phyloP scores from a whole-genome alignment of 2,113 vertebrate genomes.

The Atrichornis clamosus region DNA sequence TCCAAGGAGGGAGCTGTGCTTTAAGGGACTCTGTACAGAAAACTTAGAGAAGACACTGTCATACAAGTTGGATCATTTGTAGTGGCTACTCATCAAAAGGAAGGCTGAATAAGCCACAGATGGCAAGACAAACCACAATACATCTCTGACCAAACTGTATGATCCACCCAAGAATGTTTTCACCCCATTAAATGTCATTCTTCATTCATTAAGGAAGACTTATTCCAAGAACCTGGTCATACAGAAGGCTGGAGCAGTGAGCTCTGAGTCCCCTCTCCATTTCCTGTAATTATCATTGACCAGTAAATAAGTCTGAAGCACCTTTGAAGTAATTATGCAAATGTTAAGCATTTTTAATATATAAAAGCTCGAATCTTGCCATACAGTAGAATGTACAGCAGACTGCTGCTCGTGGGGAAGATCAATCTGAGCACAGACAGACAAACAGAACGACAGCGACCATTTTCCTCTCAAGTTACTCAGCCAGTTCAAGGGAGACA shows the following conservation, averaged over 20 bases:
- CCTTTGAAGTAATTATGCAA: background rate
- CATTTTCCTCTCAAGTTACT: background rate
- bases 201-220: background rate
- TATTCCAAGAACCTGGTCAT: background rate
- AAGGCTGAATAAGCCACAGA: constrained; percentile 15
- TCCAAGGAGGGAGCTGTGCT: background rate
- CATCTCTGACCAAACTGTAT: background rate
- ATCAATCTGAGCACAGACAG: background rate
- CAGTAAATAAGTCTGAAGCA: background rate
- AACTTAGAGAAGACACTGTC: background rate
- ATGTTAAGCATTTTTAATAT: background rate
- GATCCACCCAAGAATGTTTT: background rate
- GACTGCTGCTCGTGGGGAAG: background rate
- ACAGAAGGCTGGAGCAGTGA: background rate
- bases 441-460: background rate
- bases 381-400: background rate
- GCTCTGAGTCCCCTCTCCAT: background rate
- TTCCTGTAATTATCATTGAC: background rate
- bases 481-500: background rate
- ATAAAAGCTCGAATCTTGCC: background rate
- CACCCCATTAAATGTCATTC: background rate
- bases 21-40: background rate
- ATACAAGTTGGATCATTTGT: background rate
- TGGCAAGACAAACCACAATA: background rate
- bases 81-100: constrained; percentile 25